These are phyloP conservation scores for Ruditapes philippinarum DNA, from an alignment of 1,140 invertebrate genomes.

Conservation along the genomic window DNA sequence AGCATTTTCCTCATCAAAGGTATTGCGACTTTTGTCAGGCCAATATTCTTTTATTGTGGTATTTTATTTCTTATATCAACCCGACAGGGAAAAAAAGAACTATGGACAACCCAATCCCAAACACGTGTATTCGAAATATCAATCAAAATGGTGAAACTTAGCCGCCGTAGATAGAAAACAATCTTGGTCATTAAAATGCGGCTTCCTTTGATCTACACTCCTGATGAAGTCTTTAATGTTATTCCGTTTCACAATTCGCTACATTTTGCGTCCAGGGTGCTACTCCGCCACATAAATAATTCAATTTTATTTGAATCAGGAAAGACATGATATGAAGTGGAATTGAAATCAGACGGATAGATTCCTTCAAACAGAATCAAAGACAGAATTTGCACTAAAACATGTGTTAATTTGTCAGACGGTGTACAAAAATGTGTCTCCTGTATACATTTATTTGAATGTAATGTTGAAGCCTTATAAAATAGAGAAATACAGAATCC, in stretches of 20 bases:
- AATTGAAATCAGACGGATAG: slow-evolving; percentile 7
- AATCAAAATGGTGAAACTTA: slow-evolving; percentile 27
- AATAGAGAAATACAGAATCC: too few relatives aligned
- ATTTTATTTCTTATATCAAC: not conserved
- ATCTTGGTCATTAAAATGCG: slow-evolving; percentile 30
- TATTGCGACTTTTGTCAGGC: not conserved
- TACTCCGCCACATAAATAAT: slow-evolving; percentile 26
- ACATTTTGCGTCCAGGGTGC: slow-evolving; percentile 26
- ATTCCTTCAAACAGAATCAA: not conserved
- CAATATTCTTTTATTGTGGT: not conserved
- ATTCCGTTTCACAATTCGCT: slow-evolving; percentile 43
- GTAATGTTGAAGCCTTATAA: too few relatives aligned
- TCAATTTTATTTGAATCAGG: slow-evolving; percentile 31
- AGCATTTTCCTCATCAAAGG: not conserved
- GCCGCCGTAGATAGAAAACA: not conserved
- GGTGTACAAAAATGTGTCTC: too few relatives aligned
- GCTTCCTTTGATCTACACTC: slow-evolving; percentile 6
- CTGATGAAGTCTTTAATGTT: slow-evolving; percentile 43
- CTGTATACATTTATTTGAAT: too few relatives aligned
- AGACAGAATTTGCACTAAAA: not conserved
- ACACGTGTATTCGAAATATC: slow-evolving; percentile 35
- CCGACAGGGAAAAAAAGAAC: not conserved
- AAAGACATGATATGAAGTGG: not conserved
- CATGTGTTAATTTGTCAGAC: not conserved
- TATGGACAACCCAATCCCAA: not conserved